Conservation (phyloP, 2,113 vertebrate genomes). For the Ctenomys sociabilis region DNA sequence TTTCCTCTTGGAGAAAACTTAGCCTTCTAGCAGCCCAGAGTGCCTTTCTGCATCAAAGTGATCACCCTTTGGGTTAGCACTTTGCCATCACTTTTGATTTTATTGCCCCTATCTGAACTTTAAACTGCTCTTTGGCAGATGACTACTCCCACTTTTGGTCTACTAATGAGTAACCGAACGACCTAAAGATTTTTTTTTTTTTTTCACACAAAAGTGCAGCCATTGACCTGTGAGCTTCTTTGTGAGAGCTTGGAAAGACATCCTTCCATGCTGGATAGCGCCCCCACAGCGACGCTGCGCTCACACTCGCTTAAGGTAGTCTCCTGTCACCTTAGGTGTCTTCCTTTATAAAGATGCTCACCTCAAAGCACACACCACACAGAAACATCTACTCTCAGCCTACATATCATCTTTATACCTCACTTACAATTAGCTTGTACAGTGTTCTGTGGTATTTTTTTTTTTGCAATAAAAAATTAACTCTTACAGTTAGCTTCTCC, state of each 20-base stretch:
- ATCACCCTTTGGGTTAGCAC: neutral
- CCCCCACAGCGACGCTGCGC: neutral
- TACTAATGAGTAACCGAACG: neutral
- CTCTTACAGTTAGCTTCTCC: neutral
- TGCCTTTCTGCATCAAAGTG: neutral
- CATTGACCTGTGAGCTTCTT: neutral
- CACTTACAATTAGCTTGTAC: neutral
- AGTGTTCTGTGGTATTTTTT: neutral
- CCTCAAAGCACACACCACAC: neutral
- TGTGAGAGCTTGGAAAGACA: neutral
- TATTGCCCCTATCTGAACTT: neutral
- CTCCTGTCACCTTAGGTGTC: neutral
- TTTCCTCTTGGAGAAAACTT: neutral
- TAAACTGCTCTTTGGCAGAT: neutral
- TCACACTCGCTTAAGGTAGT: neutral
- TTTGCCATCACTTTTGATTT: neutral
- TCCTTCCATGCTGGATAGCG: neutral
- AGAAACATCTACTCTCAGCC: neutral
- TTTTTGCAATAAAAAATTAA: neutral
- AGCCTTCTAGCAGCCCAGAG: neutral
- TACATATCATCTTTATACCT: neutral
- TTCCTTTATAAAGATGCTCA: neutral
- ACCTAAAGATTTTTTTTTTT: neutral
- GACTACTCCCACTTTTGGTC: neutral
- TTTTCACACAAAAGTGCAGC: neutral